Base-by-base conservation (phyloP, 2,888 invertebrate species). In the Limnephilus rhombicus region DNA sequence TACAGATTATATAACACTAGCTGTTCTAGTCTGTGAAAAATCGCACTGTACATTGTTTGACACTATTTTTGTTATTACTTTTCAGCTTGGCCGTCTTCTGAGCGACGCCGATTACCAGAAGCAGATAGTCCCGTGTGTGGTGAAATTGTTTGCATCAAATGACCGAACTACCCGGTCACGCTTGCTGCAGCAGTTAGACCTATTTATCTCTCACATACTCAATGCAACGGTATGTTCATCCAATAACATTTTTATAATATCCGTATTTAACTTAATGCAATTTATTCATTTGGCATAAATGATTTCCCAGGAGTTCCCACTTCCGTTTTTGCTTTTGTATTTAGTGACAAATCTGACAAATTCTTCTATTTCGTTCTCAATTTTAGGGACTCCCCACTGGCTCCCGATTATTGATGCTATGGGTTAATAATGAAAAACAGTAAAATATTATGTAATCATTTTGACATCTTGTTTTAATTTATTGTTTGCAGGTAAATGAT, bases 81-180 rank as follows among this genome's bases (percentile, higher is more conserved):
- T 97, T 94, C 96, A 99, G 98, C 96, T 99, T 94, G 99, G 99
- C 31, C 98, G 98, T 95, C 96, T 99, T 91, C 95, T 99, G 93
- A 98, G 98, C 88, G 98, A 99, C 94, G 97, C 97, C 0, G 99
- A 99, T 94, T 99, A 99, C 95, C 99, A 99, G 95, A 98, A 98
- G 94, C 98, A 98, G 94, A 99, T 99, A 94, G 99, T 99, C 89
- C 99, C 99, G 2, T 99, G 99, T 95, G 98, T 99, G 41, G 98
- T 99, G 12, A 99, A 99, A 95, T 96, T 99, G 93, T 99, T 99
- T 95, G 98, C 98, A 0, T 99, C 99, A 2, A 98, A 99, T 94
- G 99, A 99, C 95, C 96, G 99, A 94, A 99, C 99, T 1, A 99
- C 99, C 0, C 97, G 99, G 94, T 98, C 99, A 1, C 97, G 99